Conservation (phyloP, 2,888 invertebrate species). For the Nomada lathburiana region DNA sequence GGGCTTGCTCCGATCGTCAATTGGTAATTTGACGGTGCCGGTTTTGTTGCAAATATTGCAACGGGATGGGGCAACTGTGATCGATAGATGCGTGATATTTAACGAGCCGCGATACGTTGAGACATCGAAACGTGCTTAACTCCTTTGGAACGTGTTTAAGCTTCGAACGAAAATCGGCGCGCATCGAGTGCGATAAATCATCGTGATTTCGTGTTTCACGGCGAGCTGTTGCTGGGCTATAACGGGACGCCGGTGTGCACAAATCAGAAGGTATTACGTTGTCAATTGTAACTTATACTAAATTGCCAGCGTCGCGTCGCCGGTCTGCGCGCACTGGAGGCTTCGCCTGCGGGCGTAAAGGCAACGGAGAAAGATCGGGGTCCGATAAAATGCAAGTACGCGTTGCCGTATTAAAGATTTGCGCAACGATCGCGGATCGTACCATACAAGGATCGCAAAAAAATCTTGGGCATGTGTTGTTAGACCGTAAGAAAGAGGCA, state of each 20-base stretch:
- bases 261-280: slow-evolving; percentile 39
- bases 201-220: slow-evolving; percentile 16
- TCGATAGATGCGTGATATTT: background rate
- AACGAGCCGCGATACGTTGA: background rate
- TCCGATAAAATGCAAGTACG: slow-evolving; percentile 64
- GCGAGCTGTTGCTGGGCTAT: background rate
- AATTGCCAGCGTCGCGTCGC: slow-evolving; percentile 42
- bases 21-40: too few relatives aligned
- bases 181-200: slow-evolving; percentile 14
- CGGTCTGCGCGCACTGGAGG: slow-evolving; percentile 54
- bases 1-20: too few relatives aligned
- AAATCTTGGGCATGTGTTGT: slow-evolving; percentile 24
- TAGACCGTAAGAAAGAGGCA: slow-evolving; percentile 31
- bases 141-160: background rate
- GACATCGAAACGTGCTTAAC: background rate
- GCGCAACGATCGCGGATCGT: slow-evolving; percentile 62
- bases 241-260: slow-evolving; percentile 5
- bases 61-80: background rate
- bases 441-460: slow-evolving; percentile 51
- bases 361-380: slow-evolving; percentile 62
- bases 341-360: slow-evolving; percentile 60
- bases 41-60: too few relatives aligned
- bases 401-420: slow-evolving; percentile 63
- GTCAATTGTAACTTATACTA: slow-evolving; percentile 55
- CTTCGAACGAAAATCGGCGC: background rate